Evolutionary conservation across 2,888 invertebrate genomes (phyloP), one percentile per base, ranked within the genome.

Genomic region (Nineta flava): DNA sequence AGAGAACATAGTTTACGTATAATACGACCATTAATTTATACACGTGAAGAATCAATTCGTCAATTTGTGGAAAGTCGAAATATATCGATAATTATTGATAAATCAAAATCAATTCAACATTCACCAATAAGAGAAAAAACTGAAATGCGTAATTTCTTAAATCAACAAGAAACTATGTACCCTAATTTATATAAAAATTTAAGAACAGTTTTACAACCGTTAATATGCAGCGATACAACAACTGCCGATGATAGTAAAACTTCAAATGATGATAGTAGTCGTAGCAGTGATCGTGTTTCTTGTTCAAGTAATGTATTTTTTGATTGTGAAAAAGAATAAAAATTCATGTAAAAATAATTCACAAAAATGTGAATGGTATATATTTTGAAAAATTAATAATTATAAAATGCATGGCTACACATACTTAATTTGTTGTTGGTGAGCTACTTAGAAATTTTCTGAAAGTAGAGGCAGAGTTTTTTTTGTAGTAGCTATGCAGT

Each of bases 11-110:
- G 86, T 60, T 65, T 93, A 47, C 76, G 90, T 53, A 83, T 93
- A 19, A 83, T 92, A 53, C 75, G 92, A 47, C 92, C 93, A 15
- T 83, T 92, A 61, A 82, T 90, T 10, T 88, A 87, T 69, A 87
- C 90, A 10, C 75, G 92, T 38, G 88, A 87, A 58, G 77, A 77
- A 59, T 75, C 81, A 5, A 66, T 91, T 31, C 72, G 79, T 15
- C 78, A 81, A 50, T 91, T 88, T 67, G 79, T 81, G 12, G 81
- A 81, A 58, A 76, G 78, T 56, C 79, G 81, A 58, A 76, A 77
- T 43, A 68, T 91, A 46, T 87, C 90, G 0, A 74, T 81, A 53
- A 81, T 85, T 56, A 53, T 59, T 17, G 58, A 58, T 26, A 60
- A 55, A 50, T 56, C 42, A 9, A 13, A 21, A 19, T 15, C 59